phyloP scores from a whole-genome alignment of 2,113 vertebrate species.

The Ancistrus triradiatus region DNA sequence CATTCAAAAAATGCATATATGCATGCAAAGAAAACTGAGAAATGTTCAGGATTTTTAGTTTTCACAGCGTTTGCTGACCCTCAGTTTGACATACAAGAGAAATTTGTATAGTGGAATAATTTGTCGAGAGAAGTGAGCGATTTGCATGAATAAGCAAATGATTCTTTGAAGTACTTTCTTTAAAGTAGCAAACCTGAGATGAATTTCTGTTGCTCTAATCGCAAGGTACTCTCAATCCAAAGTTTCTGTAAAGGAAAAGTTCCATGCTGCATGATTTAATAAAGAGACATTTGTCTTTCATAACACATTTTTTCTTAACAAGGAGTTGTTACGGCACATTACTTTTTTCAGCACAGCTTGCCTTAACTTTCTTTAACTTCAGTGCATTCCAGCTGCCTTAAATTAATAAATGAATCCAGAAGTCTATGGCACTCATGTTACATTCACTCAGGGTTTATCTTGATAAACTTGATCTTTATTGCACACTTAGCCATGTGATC shows the following conservation, averaged over 20 bases:
- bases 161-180: slow-evolving; percentile 57
- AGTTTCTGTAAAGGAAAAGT: slow-evolving; percentile 14
- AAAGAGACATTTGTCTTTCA: slow-evolving; percentile 31
- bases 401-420: too few relatives aligned
- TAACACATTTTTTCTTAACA: slow-evolving; percentile 2
- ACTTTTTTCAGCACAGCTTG: slow-evolving; percentile 3
- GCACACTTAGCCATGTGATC: slow-evolving; percentile 15
- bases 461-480: slow-evolving; percentile 12
- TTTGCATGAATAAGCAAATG: slow-evolving; percentile 53
- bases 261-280: slow-evolving; percentile 21
- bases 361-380: neutral
- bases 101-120: slow-evolving; percentile 46
- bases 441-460: neutral
- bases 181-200: slow-evolving; percentile 18
- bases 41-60: slow-evolving; percentile 47
- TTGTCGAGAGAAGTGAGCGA: slow-evolving; percentile 41
- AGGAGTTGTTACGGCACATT: neutral
- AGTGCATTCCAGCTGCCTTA: too few relatives aligned
- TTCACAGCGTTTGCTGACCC: slow-evolving; percentile 41
- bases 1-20: slow-evolving; percentile 51
- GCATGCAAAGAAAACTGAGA: slow-evolving; percentile 3
- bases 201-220: slow-evolving; percentile 27
- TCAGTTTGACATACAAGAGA: slow-evolving; percentile 50
- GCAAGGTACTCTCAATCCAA: slow-evolving; percentile 7
- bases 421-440: neutral